phyloP scores from a whole-genome alignment of 2,888 invertebrate species.

The Orthosia gothica region DNA sequence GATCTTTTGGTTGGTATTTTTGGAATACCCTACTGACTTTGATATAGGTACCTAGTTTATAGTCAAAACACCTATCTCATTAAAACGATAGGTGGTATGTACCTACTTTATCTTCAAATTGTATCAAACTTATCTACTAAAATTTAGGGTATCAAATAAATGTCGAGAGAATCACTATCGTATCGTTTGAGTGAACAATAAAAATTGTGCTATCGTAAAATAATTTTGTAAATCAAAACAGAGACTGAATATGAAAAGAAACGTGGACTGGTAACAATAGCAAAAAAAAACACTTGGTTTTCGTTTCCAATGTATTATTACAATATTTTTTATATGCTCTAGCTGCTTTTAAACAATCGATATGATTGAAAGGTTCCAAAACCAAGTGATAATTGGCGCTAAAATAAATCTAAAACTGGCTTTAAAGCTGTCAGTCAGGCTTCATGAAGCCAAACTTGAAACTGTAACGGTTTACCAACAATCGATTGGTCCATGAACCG shows the following conservation, averaged over 20 bases:
- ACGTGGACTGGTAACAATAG: background rate
- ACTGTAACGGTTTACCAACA: too few species aligned
- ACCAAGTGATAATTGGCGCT: constrained; percentile 10
- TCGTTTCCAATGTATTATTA: background rate
- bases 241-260: background rate
- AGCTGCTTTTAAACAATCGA: background rate
- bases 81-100: background rate
- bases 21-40: background rate
- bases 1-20: too few species aligned
- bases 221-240: constrained; percentile 14
- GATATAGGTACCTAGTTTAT: background rate
- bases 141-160: constrained; percentile 39
- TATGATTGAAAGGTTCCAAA: background rate
- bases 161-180: constrained; percentile 33
- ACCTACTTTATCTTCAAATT: constrained; percentile 23
- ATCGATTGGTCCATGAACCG: too few species aligned
- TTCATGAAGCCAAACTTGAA: constrained; percentile 15
- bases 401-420: constrained; percentile 8
- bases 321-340: background rate
- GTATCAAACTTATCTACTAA: constrained; percentile 14
- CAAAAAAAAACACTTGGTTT: background rate
- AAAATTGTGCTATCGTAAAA: constrained; percentile 21
- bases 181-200: constrained; percentile 11
- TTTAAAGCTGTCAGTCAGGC: background rate
- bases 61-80: background rate